These are phyloP conservation scores for Probaryconus sp. DNA, from an alignment of 1,140 invertebrate genomes.

Conservation along the genomic window DNA sequence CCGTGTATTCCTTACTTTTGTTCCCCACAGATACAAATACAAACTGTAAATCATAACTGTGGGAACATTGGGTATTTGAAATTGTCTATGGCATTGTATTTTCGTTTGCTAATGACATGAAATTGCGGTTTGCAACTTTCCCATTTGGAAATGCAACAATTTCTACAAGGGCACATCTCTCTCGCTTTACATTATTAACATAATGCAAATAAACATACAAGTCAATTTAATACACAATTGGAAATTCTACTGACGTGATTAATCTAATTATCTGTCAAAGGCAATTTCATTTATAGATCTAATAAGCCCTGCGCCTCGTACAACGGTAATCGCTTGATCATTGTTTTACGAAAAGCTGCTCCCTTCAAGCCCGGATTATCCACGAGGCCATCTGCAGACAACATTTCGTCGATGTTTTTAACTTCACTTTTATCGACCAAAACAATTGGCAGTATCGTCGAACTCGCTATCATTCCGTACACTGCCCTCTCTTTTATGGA, in stretches of 20 bases:
- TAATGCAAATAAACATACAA: background rate
- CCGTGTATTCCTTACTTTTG: too few species aligned
- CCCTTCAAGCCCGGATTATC: slow-evolving; percentile 48
- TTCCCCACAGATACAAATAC: too few species aligned
- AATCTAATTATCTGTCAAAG: slow-evolving; percentile 8
- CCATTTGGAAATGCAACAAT: too few species aligned
- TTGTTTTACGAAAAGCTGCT: slow-evolving; percentile 36
- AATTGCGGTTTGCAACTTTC: too few species aligned
- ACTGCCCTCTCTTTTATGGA: slow-evolving; percentile 62
- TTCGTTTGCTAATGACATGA: too few species aligned
- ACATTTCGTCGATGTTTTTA: slow-evolving; percentile 63
- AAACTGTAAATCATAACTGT: too few species aligned
- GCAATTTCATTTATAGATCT: slow-evolving; percentile 49
- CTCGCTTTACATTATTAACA: background rate
- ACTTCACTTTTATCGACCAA: slow-evolving; percentile 60
- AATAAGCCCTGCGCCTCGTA: slow-evolving; percentile 65
- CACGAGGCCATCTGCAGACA: slow-evolving; percentile 18
- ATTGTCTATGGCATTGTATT: too few species aligned
- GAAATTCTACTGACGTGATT: slow-evolving; percentile 9
- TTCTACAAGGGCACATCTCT: too few species aligned
- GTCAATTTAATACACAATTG: background rate
- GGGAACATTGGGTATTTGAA: too few species aligned
- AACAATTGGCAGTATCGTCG: slow-evolving; percentile 63
- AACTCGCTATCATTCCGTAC: slow-evolving; percentile 65
- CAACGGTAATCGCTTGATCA: slow-evolving; percentile 61